Percentiles rank a stretch among this genome's conserved stretches.
These are phyloP conservation scores for Horisme vitalbata DNA, from an alignment of 2,888 invertebrate species.

Conservation along the genomic window DNA sequence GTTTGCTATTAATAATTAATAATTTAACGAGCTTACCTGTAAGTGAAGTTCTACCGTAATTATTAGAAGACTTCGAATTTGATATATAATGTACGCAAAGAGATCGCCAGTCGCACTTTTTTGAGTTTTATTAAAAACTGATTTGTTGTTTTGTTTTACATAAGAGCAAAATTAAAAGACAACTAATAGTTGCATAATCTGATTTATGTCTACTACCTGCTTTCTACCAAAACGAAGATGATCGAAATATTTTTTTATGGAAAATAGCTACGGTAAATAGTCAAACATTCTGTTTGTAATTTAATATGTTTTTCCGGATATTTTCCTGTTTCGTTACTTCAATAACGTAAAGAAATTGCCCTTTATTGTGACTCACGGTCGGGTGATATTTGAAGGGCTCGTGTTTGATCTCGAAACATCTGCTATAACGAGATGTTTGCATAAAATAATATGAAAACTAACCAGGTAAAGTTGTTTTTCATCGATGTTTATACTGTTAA, in stretches of 20 bases:
- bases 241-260: conserved; percentile 25
- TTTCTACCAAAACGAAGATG: conserved; percentile 1
- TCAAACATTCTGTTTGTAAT: conserved; percentile 26
- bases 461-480: too few relatives aligned
- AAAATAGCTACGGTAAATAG: conserved; percentile 31
- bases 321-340: conserved; percentile 27
- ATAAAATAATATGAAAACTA: too few relatives aligned
- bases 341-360: conserved; percentile 29
- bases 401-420: conserved; percentile 13
- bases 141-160: too few relatives aligned
- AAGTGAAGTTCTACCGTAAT: too few relatives aligned
- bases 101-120: too few relatives aligned
- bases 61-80: too few relatives aligned
- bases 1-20: too few relatives aligned
- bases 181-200: not conserved
- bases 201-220: not conserved
- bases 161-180: not conserved
- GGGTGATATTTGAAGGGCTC: not conserved
- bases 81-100: too few relatives aligned
- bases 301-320: conserved; percentile 30
- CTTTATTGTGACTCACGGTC: conserved; percentile 24
- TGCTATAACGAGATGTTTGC: conserved; percentile 4
- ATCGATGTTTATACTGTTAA: too few relatives aligned
- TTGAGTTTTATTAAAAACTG: too few relatives aligned
- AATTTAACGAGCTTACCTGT: too few relatives aligned